Percentiles rank a stretch among this genome's conserved stretches.
Conservation (phyloP, 1,140 invertebrate genomes). For the Dreissena polymorpha region DNA sequence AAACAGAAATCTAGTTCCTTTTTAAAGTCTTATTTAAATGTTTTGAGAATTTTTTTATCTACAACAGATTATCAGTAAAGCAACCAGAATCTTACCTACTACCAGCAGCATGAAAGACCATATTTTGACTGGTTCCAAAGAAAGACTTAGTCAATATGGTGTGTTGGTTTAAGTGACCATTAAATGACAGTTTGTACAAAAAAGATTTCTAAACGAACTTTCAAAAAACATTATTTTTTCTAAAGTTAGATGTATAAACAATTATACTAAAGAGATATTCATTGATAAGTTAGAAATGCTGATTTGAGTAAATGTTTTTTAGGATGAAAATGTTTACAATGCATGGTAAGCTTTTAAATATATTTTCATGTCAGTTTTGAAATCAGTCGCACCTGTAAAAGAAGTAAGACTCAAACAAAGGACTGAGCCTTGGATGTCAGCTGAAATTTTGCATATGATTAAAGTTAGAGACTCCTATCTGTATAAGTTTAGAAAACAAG, state of each 20-base stretch:
- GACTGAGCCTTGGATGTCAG: no score
- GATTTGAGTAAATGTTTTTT: conserved; percentile 8
- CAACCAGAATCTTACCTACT: no score
- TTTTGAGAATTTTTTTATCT: neutral
- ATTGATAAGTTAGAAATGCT: neutral
- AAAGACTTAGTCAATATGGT: neutral
- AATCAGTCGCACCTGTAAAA: neutral
- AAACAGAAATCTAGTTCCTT: conserved; percentile 18
- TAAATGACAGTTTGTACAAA: neutral
- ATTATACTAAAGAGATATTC: conserved; percentile 2
- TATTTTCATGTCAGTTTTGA: conserved; percentile 28
- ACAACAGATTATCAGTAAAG: no score
- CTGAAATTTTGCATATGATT: no score
- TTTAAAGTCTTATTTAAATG: neutral
- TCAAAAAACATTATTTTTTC: conserved; percentile 14
- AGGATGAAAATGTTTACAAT: neutral
- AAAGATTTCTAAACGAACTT: conserved; percentile 13
- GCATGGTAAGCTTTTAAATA: conserved; percentile 9
- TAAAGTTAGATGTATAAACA: conserved; percentile 20
- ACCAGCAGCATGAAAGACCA: conserved; percentile 4
- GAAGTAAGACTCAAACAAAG: no score
- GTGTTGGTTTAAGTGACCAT: conserved; percentile 2
- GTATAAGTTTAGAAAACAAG: no score
- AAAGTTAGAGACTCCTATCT: no score
- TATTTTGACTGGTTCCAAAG: conserved; percentile 5